Percentiles rank a stretch among this genome's conserved stretches.
Evolutionary conservation across 2,888 invertebrate genomes (phyloP).

Genomic region (Cepaea hortensis): DNA sequence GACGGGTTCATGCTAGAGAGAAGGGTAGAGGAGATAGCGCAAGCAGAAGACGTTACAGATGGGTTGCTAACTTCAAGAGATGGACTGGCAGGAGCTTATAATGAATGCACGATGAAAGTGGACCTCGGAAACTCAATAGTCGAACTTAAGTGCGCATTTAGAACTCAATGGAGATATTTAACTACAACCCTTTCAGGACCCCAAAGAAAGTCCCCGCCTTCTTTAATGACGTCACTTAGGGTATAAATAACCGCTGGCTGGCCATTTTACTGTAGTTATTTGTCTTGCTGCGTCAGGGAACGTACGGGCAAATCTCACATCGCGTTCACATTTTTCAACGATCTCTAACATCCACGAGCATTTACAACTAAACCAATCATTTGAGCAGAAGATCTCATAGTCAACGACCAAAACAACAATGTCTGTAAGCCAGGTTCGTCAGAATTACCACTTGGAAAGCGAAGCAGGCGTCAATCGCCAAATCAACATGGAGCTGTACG

Average conservation of each 20-base stretch:
- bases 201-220: not conserved
- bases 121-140: no score
- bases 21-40: no score
- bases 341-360: not conserved
- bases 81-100: no score
- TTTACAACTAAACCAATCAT: not conserved
- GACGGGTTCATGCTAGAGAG: no score
- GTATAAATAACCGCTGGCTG: not conserved
- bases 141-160: no score
- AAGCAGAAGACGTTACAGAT: no score
- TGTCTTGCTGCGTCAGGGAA: constrained; percentile 76
- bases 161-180: no score
- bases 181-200: not conserved
- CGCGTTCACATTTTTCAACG: not conserved
- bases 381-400: not conserved
- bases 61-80: no score
- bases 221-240: not conserved
- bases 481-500: constrained; percentile 76
- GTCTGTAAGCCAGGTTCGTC: constrained; percentile 75
- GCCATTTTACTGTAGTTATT: constrained; percentile 47
- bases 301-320: constrained; percentile 69
- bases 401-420: constrained; percentile 53
- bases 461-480: constrained; percentile 76
- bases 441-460: constrained; percentile 74
- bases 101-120: no score